Evolutionary conservation across 2,797 vertebrate genomes (phyloP).

Genomic region (Lindbergichthys nudifrons): DNA sequence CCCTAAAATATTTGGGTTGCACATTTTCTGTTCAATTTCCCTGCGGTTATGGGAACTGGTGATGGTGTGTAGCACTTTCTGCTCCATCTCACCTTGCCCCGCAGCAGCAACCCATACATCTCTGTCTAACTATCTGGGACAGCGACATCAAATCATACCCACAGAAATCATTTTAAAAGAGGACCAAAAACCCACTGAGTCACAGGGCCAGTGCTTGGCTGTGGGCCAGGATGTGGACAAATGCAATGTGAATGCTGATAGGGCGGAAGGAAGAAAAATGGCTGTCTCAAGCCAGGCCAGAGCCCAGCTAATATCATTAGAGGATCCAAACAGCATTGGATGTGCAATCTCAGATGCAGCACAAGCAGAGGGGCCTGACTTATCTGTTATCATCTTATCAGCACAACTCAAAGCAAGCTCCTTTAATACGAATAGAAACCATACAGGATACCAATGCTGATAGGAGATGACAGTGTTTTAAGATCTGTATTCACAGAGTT

Average conservation of each 20-base stretch:
- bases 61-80: conserved; percentile 61
- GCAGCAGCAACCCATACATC: conserved; percentile 71
- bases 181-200: conserved; percentile 71
- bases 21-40: conserved; percentile 79
- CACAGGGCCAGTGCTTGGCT: conserved; percentile 65
- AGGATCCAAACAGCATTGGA: conserved; percentile 78
- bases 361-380: conserved; percentile 66
- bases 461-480: conserved; percentile 59
- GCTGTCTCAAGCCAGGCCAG: conserved; percentile 67
- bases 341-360: conserved; percentile 79
- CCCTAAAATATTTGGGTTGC: conserved; percentile 77
- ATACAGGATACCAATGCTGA: conserved; percentile 59
- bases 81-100: conserved; percentile 70
- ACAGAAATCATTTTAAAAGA: conserved; percentile 78
- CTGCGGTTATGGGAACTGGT: conserved; percentile 57
- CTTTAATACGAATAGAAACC: conserved; percentile 57
- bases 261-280: conserved; percentile 80
- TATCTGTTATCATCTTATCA: conserved; percentile 78
- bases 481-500: conserved; percentile 38
- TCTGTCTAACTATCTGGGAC: conserved; percentile 78
- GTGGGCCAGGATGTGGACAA: conserved; percentile 74
- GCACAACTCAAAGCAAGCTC: conserved; percentile 62
- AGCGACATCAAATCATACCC: conserved; percentile 78
- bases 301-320: conserved; percentile 78
- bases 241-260: conserved; percentile 77